Evolutionary conservation across 1,140 invertebrate species (phyloP).

Genomic region (Phortica variegata): DNA sequence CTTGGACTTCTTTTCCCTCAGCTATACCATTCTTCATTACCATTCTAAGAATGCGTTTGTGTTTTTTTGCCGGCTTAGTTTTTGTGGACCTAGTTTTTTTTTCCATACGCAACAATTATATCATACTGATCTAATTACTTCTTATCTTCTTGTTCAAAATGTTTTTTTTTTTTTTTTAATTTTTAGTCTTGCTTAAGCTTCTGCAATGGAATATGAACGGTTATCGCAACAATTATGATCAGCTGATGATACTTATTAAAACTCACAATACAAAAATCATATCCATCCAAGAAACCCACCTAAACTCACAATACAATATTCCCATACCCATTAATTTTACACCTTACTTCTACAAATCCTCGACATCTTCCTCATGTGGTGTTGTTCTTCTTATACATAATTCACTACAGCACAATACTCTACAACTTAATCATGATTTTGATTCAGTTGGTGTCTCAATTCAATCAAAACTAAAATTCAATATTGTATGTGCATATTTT

Average conservation of each 20-base stretch:
- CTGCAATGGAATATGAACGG: slow-evolving; percentile 21
- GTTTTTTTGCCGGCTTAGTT: too few relatives aligned
- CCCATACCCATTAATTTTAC: slow-evolving; percentile 17
- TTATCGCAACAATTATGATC: slow-evolving; percentile 16
- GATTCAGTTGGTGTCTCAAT: slow-evolving; percentile 14
- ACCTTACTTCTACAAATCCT: slow-evolving; percentile 6
- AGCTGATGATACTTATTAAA: slow-evolving; percentile 17
- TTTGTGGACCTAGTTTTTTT: too few relatives aligned
- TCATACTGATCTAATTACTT: too few relatives aligned
- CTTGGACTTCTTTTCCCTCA: too few relatives aligned
- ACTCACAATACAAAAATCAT: slow-evolving; percentile 15
- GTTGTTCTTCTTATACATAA: slow-evolving; percentile 14
- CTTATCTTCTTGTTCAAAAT: too few relatives aligned
- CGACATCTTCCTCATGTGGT: slow-evolving; percentile 4
- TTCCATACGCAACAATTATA: too few relatives aligned
- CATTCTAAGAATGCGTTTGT: too few relatives aligned
- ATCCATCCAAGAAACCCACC: slow-evolving; percentile 14
- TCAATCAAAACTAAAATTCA: slow-evolving; percentile 12
- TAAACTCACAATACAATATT: slow-evolving; percentile 5
- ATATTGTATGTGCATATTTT: slow-evolving; percentile 7
- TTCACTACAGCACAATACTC: slow-evolving; percentile 10
- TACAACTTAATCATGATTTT: slow-evolving; percentile 4
- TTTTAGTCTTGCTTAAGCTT: slow-evolving; percentile 10
- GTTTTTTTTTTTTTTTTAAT: too few relatives aligned
- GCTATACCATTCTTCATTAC: too few relatives aligned